Conservation (phyloP, 1,140 invertebrate species). For the Zaprionus ghesquierei region DNA sequence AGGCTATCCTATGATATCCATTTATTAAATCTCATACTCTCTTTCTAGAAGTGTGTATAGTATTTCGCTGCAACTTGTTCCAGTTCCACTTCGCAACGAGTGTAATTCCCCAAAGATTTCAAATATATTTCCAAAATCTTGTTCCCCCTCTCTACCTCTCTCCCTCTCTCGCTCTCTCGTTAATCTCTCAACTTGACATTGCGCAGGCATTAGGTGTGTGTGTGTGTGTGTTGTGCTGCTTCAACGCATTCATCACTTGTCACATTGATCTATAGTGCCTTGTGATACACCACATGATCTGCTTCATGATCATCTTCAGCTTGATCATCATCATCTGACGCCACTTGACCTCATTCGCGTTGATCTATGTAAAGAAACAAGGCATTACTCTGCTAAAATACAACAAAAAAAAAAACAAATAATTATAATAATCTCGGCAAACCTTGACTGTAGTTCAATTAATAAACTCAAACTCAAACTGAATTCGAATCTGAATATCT, state of each 20-base stretch:
- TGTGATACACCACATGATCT: slow-evolving; percentile 19
- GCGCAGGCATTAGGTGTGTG: background rate
- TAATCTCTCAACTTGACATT: slow-evolving; percentile 32
- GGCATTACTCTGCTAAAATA: slow-evolving; percentile 22
- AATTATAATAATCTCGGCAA: slow-evolving; percentile 23
- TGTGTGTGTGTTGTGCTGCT: too few relatives aligned
- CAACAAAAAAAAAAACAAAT: slow-evolving; percentile 24
- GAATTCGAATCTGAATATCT: slow-evolving; percentile 52
- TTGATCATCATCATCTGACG: slow-evolving; percentile 24
- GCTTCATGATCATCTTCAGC: background rate
- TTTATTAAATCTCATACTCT: background rate
- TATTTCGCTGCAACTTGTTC: too few relatives aligned
- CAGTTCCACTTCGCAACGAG: background rate
- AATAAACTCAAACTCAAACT: slow-evolving; percentile 47
- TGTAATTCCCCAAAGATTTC: background rate
- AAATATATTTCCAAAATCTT: slow-evolving; percentile 1
- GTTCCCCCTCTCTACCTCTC: too few relatives aligned
- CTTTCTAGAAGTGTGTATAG: too few relatives aligned
- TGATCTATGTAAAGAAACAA: slow-evolving; percentile 26
- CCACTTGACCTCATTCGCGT: slow-evolving; percentile 64
- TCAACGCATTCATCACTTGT: slow-evolving; percentile 50
- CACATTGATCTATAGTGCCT: slow-evolving; percentile 67
- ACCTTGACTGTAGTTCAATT: slow-evolving; percentile 74
- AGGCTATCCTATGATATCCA: background rate
- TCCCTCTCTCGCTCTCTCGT: background rate